Percentiles rank a stretch among this genome's conserved stretches.
These are phyloP conservation scores for Neodiprion pinetum DNA, from an alignment of 1,140 invertebrate species.

Conservation along the genomic window DNA sequence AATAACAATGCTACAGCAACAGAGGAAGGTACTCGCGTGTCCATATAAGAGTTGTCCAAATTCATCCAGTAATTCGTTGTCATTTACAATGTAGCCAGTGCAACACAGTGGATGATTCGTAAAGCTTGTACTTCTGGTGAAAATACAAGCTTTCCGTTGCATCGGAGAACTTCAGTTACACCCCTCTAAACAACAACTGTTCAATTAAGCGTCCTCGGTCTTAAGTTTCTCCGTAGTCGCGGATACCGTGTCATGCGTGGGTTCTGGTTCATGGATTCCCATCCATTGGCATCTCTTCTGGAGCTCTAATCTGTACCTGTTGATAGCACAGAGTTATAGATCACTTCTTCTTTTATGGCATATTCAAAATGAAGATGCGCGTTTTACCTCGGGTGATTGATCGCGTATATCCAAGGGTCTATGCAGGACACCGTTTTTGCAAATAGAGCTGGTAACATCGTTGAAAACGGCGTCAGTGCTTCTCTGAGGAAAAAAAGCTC, in stretches of 20 bases:
- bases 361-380: conserved; percentile 13
- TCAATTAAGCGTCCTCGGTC: conserved; percentile 50
- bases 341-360: conserved; percentile 15
- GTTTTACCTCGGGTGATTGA: conserved; percentile 77
- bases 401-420: conserved; percentile 81
- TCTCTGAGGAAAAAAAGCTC: conserved; percentile 51
- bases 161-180: not conserved
- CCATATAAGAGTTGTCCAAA: not conserved
- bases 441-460: conserved; percentile 77
- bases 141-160: not conserved
- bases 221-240: conserved; percentile 52
- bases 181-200: not conserved
- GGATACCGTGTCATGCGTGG: conserved; percentile 39
- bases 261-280: conserved; percentile 66
- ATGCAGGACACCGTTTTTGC: conserved; percentile 78
- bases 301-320: conserved; percentile 66
- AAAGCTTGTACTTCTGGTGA: conserved; percentile 1
- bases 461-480: conserved; percentile 70
- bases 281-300: conserved; percentile 76
- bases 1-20: not conserved
- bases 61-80: not conserved
- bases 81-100: not conserved
- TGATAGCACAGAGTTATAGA: conserved; percentile 21
- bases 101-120: not conserved
- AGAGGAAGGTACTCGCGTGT: not conserved